These are phyloP conservation scores for Sinosuthora webbiana DNA, from an alignment of 2,113 vertebrate species.

Conservation along the genomic window DNA sequence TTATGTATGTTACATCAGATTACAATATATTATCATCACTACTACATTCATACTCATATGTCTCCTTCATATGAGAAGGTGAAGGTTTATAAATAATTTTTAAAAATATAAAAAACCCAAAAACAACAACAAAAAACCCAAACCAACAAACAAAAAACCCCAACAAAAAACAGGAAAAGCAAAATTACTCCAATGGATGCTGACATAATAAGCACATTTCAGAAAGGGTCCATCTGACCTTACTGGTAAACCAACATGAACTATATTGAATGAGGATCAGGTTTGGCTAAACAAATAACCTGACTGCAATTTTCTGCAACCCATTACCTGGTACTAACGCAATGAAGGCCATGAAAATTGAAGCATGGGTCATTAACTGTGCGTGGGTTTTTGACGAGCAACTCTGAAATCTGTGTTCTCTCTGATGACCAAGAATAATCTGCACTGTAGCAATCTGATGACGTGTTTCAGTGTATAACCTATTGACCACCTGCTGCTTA, in stretches of 20 bases:
- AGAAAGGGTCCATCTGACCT: background rate
- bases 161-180: background rate
- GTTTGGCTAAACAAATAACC: background rate
- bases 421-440: constrained; percentile 4
- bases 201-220: background rate
- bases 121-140: background rate
- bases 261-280: background rate
- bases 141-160: no score
- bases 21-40: background rate
- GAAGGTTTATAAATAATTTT: background rate
- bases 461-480: background rate
- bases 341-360: background rate
- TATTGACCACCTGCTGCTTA: constrained; percentile 39
- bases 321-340: background rate
- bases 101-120: background rate
- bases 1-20: background rate
- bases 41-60: background rate
- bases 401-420: background rate
- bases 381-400: background rate
- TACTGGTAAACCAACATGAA: background rate
- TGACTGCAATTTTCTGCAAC: background rate
- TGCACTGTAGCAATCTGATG: background rate
- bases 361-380: constrained; percentile 4
- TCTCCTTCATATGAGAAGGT: background rate
- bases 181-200: background rate